These are phyloP conservation scores for Chaetophractus vellerosus DNA, from an alignment of 2,797 vertebrate genomes.

Conservation along the genomic window DNA sequence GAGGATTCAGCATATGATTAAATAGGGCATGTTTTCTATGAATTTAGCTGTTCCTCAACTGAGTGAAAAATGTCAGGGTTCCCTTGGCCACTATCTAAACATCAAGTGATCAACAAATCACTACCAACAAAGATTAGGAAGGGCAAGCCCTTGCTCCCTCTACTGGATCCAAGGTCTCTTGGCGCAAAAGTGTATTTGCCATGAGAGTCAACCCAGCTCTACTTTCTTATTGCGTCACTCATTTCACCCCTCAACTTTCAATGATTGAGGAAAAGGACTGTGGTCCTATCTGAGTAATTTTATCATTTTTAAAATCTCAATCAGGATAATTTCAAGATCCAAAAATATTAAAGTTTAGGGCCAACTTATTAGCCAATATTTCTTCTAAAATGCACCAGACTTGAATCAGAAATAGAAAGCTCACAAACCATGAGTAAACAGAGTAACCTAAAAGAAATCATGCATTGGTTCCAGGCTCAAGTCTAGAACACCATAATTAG, in stretches of 20 bases:
- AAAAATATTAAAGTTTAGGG: background rate
- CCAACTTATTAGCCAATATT: background rate
- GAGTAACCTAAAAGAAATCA: background rate
- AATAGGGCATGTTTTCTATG: conserved; percentile 47
- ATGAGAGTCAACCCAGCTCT: background rate
- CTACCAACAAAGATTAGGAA: background rate
- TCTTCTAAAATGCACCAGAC: background rate
- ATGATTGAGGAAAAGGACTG: background rate
- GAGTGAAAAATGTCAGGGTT: conserved; percentile 38
- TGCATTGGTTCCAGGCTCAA: background rate
- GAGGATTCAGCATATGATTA: conserved; percentile 41
- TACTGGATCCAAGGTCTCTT: background rate
- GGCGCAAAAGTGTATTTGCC: background rate
- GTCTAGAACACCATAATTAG: background rate
- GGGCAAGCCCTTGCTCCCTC: background rate
- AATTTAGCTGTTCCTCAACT: conserved; percentile 26
- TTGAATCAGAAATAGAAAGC: conserved; percentile 22
- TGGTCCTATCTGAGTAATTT: background rate
- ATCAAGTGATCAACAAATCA: background rate
- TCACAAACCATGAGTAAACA: background rate
- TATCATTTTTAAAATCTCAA: conserved; percentile 8
- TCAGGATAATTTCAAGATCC: background rate
- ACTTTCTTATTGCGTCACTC: background rate
- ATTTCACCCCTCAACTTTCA: background rate
- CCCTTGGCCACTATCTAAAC: background rate